Evolutionary conservation across 2,113 vertebrate species (phyloP).

Genomic region (Chiloscyllium plagiosum): DNA sequence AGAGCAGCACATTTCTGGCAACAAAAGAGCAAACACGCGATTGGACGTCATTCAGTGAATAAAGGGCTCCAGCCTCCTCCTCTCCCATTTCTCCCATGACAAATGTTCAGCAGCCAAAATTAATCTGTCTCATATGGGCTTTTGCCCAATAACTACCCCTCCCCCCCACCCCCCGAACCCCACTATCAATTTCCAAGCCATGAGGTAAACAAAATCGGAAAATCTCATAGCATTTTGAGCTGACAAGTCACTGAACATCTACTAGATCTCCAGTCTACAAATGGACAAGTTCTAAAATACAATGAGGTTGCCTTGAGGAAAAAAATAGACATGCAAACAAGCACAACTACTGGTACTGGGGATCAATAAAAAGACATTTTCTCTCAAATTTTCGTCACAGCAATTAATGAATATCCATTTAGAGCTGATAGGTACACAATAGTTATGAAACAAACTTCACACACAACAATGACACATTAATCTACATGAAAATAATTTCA

Average conservation of each 20-base stretch:
- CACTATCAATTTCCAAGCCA: background rate
- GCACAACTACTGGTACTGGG: background rate
- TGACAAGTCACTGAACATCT: background rate
- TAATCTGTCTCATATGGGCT: background rate
- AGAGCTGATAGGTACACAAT: background rate
- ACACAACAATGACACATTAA: background rate
- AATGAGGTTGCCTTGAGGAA: background rate
- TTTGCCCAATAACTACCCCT: too few species aligned
- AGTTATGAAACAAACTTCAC: background rate
- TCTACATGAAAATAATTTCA: background rate
- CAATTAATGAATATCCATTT: background rate
- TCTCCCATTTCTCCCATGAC: background rate
- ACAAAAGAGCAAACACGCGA: background rate
- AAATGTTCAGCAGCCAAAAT: background rate
- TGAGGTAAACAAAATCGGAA: background rate
- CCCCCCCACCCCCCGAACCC: background rate
- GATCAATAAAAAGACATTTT: background rate
- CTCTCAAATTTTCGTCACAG: background rate
- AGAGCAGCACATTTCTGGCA: background rate
- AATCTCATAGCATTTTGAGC: background rate
- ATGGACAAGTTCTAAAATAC: background rate
- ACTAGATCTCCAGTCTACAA: background rate
- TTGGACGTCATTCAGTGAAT: background rate
- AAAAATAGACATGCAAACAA: background rate
- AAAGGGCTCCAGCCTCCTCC: background rate